Evolutionary conservation across 2,797 vertebrate species (phyloP), one percentile per base, ranked within the genome.

Genomic region (Orestias chungarensis): DNA sequence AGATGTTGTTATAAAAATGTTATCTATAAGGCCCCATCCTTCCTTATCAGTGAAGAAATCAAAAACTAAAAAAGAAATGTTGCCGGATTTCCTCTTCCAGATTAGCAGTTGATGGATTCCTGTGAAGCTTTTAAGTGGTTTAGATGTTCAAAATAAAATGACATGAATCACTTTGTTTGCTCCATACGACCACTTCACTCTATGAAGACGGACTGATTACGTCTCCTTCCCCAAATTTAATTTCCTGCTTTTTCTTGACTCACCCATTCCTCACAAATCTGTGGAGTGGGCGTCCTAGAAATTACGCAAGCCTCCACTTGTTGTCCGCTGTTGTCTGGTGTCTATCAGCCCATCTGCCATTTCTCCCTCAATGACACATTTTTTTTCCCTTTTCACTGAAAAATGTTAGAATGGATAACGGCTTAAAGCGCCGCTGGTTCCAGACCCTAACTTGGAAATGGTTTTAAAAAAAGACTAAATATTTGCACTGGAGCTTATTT

Each of bases 301-400:
- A 86, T 93, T 90, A 93, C 89, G 78, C 82, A 92, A 91, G 90
- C 87, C 83, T 81, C 86, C 70, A 42, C 85, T 89, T 81, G 78
- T 90, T 76, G 80, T 91, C 90, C 85, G 87, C 84, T 54, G 65
- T 88, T 83, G 87, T 90, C 90, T 92, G 92, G 87, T 90, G 93
- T 93, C 93, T 92, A 91, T 85, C 93, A 90, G 90, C 85, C 94
- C 93, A 94, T 95, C 94, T 95, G 93, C 86, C 86, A 62, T 76
- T 81, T 81, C 86, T 84, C 83, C 79, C 83, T 89, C 76, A 86
- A 11, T 6, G 50, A 25, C 9, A 52, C 3, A 25, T 50, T 50
- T 52, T 4, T 50, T n/a, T 11, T 71, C n/a, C 54, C 2, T 23
- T 35, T 61, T 38, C 20, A 52, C 73, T 71, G 59, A 40, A 25